Base-by-base conservation (phyloP, 1,140 invertebrate species). In the Drosophila leontia region DNA sequence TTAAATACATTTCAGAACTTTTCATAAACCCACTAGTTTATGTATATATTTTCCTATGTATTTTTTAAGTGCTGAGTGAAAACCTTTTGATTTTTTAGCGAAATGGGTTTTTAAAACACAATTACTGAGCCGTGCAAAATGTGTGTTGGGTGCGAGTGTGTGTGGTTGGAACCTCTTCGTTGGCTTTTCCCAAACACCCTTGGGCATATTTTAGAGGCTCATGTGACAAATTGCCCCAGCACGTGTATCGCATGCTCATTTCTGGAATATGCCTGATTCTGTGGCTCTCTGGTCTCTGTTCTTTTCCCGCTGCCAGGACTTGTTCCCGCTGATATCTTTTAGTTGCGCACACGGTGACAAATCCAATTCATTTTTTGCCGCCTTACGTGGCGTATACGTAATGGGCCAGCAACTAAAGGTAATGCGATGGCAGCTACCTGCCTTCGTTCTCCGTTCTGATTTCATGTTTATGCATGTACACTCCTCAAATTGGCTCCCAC, bases 201-300 rank as follows among this genome's bases (percentile, higher is more conserved):
- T 44, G 90, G 90, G 90, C 80, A 91, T 91, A 91, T 91, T 91
- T 91, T 91, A 80, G 82, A 91, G 90, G 91, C 90, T 91, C 90
- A 91, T 91, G 90, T 91, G 90, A 91, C 90, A 91, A 91, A 91
- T 91, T 91, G 90, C 76, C 68, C 29, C 69, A 75, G 85, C 90
- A 91, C 90, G 90, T 91, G 90, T 82, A 83, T 78, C 75, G 90
- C 90, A 91, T 91, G 86, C 86, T 86, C 79, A 88, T 83, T 83
- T 70, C 55, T 35, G 29, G 41, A 45, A 34, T 67, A 69, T 69
- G 64, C 58, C 76, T 41, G 19, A 37, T 55, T 37, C 51, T 0
- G 3, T 13, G 17, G 34, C 17, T 9, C 17, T 23, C 34, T 39
- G 51, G 17, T 15, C 53, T 56, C 8, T 39, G 34, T 68, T 35